phyloP scores from a whole-genome alignment of 2,888 invertebrate genomes.

The Ichneumoninae sp. region DNA sequence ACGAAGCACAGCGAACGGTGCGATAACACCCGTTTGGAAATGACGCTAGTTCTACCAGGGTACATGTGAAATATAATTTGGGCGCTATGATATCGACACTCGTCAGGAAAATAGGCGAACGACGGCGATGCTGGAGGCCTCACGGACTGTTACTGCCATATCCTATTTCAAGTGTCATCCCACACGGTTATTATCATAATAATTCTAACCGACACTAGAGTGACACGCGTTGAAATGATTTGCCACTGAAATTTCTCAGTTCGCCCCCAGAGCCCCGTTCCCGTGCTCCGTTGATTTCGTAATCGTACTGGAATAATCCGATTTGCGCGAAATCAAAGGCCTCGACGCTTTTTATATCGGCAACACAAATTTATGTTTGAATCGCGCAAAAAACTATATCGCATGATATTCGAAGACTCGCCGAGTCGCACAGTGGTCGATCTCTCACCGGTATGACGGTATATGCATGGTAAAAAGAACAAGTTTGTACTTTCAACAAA shows the following conservation, averaged over 20 bases:
- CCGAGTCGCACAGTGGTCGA: too few relatives aligned
- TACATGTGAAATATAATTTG: conserved; percentile 47
- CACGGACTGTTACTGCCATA: background rate
- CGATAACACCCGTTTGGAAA: conserved; percentile 27
- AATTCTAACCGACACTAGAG: background rate
- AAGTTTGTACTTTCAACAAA: too few relatives aligned
- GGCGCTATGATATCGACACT: conserved; percentile 41
- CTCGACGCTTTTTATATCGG: too few relatives aligned
- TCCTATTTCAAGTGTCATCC: conserved; percentile 8
- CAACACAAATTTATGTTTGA: too few relatives aligned
- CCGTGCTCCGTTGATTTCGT: background rate
- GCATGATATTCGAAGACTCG: too few relatives aligned
- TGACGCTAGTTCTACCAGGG: background rate
- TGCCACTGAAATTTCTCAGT: background rate
- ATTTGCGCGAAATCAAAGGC: too few relatives aligned
- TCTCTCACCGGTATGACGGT: too few relatives aligned
- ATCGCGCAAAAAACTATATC: too few relatives aligned
- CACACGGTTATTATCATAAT: conserved; percentile 4
- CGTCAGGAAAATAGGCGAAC: conserved; percentile 41
- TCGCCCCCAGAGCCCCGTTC: too few relatives aligned
- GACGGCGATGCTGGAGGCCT: background rate
- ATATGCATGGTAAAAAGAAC: too few relatives aligned
- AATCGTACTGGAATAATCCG: background rate
- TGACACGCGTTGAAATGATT: background rate
- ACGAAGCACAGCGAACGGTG: conserved; percentile 5